Evolutionary conservation across 2,888 invertebrate genomes (phyloP), one percentile per base, ranked within the genome.

Genomic region (Orchesellides sinensis): DNA sequence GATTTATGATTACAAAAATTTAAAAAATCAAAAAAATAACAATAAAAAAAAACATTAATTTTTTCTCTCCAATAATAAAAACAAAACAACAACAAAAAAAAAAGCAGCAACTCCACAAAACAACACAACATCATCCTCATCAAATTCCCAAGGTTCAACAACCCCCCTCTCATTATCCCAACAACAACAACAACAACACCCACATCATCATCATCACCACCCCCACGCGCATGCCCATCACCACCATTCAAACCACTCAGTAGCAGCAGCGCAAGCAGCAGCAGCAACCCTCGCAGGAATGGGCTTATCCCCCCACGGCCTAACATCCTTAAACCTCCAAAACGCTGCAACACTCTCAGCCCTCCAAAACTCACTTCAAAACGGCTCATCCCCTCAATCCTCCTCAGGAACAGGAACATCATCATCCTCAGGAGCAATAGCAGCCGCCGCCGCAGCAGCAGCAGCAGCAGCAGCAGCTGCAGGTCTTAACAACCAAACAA

Each of bases 201-300:
- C 2, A 54, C 72, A 1, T 35, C 72, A 5, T 10, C 40, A 1
- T 29, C 56, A 2, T 29, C 29, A n/a, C 61, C 25, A 4, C 47
- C 25, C 25, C 66, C 45, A 3, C 32, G 10, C 5, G 32, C 10
- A 32, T n/a, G 21, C 47, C 8, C 47, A 21, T 47, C 47, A 72
- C 61, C 35, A 59, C 61, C 77, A 72, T 65, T 89, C 80, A 21
- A 63, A 59, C 61, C 77, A 72, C 72, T 89, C 80, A 21, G 54
- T 68, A 21, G 65, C 83, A 8, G 83, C 78, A 8, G 78, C 78
- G 4, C 78, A 72, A 1, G 83, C 72, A n/a, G 88, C 86, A 40
- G 87, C 78, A 32, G 83, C 78, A 14, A 70, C 82, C 21, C 52
- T 75, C 10, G 75, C 75, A n/a, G 75, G 69, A 4, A 82, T 69